Base-by-base conservation (phyloP, 1,140 invertebrate species). In the Dendroctonus valens region DNA sequence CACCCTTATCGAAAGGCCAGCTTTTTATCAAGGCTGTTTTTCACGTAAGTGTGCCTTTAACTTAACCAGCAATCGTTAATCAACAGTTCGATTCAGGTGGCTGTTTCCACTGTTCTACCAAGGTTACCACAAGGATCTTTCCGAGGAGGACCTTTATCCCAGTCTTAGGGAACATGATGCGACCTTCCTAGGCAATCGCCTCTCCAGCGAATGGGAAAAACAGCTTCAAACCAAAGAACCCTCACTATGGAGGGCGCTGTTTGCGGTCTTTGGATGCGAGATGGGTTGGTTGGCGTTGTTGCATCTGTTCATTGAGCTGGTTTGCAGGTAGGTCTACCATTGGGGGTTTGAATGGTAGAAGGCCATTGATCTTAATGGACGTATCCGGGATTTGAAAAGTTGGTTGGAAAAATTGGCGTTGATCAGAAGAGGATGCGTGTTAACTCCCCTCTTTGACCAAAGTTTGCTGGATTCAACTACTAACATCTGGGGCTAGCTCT, bases 131-230 rank as follows among this genome's bases (percentile, higher is more conserved):
- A 69, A 54, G 41, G 59, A 53, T 6, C 41, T 71, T 14, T 9
- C 50, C 39, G 72, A 73, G 61, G 70, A 73, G 9, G 70, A 72
- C 58, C 42, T 73, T n/a, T 68, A 59, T 40, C 55, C 54, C n/a
- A 54, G 38, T 39, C 50, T 70, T 12, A 54, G 67, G 44, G 5
- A 46, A 5, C 68, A 70, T 48, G 57, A 70, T n/a, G 68, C 70
- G 6, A 67, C 15, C 37, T 59, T 68, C 5, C 72, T 86, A 72
- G 86, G 86, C 15, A 79, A 85, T 70, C 75, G 78, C 51, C 76
- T 89, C 39, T 78, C 83, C 71, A 81, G 76, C 69, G 79, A 79
- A n/a, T 85, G 83, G 85, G 75, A 81, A 7, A 67, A 68, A 37
- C 81, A 85, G 72, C 7, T 68, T 14, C 52, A 52, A 46, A 40